Evolutionary conservation across 2,113 vertebrate species (phyloP).

Genomic region (Gymnarchus niloticus): DNA sequence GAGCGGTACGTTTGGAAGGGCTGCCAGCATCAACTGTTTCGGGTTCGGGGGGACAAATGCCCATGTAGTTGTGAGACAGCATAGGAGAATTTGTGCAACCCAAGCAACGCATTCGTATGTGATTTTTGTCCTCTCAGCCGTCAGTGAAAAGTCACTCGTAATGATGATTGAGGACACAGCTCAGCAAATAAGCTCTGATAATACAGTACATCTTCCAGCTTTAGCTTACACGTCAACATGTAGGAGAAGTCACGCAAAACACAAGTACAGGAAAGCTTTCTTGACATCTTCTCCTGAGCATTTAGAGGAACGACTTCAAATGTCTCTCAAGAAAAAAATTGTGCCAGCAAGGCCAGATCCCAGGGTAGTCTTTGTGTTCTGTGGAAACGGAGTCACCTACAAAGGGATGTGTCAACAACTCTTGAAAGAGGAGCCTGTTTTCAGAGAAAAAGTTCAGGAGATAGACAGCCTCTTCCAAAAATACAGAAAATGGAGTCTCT

Average conservation of each 20-base stretch:
- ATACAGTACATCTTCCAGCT: constrained; percentile 50
- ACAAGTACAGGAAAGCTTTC: constrained; percentile 71
- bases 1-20: constrained; percentile 47
- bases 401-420: constrained; percentile 65
- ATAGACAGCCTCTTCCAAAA: constrained; percentile 61
- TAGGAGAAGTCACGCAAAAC: constrained; percentile 68
- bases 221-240: constrained; percentile 76
- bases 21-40: constrained; percentile 79
- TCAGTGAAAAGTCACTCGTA: constrained; percentile 61
- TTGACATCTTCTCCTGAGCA: constrained; percentile 59
- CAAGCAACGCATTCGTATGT: constrained; percentile 43
- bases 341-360: constrained; percentile 38
- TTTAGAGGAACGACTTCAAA: constrained; percentile 57
- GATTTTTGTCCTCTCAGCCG: constrained; percentile 70
- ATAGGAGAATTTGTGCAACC: constrained; percentile 38
- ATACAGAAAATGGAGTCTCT: constrained; percentile 48
- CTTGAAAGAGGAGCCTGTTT: constrained; percentile 60
- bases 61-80: constrained; percentile 67
- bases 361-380: constrained; percentile 74
- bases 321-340: constrained; percentile 31
- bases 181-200: constrained; percentile 50
- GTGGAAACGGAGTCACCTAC: constrained; percentile 67
- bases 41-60: constrained; percentile 82
- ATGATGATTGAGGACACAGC: constrained; percentile 55
- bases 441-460: constrained; percentile 62